Conservation (phyloP, 2,113 vertebrate species). For the Nematolebias whitei region DNA sequence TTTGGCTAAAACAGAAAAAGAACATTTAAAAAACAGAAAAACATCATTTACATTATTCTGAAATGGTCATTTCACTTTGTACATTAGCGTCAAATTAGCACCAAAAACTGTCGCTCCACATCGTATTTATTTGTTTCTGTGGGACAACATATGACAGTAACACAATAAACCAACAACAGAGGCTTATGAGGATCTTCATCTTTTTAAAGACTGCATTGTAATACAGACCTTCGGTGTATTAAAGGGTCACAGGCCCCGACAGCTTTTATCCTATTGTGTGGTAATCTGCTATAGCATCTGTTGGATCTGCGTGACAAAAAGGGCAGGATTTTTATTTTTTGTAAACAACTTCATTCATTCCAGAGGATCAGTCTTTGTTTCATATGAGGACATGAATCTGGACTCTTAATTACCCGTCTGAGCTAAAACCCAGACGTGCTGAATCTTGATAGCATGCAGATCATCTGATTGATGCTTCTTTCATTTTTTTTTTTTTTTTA, state of each 20-base stretch:
- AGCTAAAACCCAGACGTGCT: slow-evolving; percentile 6
- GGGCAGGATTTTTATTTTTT: background rate
- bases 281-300: slow-evolving; percentile 45
- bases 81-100: background rate
- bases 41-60: background rate
- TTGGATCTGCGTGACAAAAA: slow-evolving; percentile 26
- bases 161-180: background rate
- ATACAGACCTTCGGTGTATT: slow-evolving; percentile 27
- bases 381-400: background rate
- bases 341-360: slow-evolving; percentile 33
- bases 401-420: slow-evolving; percentile 10
- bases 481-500: slow-evolving; percentile 13
- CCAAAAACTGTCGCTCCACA: background rate
- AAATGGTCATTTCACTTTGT: background rate
- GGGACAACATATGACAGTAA: background rate
- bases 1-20: too few species aligned
- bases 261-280: slow-evolving; percentile 34
- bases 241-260: slow-evolving; percentile 15
- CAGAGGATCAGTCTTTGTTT: background rate
- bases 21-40: too few species aligned
- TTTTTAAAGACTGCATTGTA: slow-evolving; percentile 16
- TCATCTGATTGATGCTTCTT: too few species aligned
- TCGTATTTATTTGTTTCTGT: background rate
- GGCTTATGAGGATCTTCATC: background rate
- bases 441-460: background rate